Conservation (phyloP, 2,797 vertebrate species). For the Fundulus diaphanus region DNA sequence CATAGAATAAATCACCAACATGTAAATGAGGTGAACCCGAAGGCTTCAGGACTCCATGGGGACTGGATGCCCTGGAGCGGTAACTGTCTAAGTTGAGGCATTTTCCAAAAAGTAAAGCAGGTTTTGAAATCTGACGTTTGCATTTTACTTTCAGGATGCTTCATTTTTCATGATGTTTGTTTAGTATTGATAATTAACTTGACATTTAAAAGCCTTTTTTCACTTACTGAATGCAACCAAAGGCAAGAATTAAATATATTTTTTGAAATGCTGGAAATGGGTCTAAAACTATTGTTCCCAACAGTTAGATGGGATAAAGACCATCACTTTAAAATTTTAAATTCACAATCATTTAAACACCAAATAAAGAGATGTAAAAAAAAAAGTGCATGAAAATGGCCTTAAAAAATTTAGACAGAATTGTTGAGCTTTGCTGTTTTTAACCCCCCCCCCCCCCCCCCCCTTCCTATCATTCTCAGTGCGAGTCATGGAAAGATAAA, state of each 20-base stretch:
- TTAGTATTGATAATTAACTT: background rate
- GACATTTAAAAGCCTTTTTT: background rate
- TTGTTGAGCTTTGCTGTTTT: too few relatives aligned
- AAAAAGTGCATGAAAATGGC: too few relatives aligned
- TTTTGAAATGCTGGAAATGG: too few relatives aligned
- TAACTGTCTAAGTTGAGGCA: background rate
- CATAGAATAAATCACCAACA: background rate
- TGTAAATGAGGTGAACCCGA: background rate
- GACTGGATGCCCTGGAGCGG: background rate
- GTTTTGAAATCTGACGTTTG: background rate
- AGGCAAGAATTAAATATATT: too few relatives aligned
- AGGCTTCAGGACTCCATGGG: background rate
- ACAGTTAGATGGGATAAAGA: background rate
- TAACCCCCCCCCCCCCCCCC: too few relatives aligned
- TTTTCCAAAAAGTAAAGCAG: slow-evolving; percentile 1
- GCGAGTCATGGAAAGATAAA: too few relatives aligned
- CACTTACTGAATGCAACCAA: background rate
- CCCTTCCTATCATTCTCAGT: too few relatives aligned
- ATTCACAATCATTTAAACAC: background rate
- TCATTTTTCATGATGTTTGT: background rate
- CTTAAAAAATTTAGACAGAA: too few relatives aligned
- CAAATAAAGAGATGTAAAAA: background rate
- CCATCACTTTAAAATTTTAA: background rate
- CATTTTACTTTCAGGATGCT: background rate
- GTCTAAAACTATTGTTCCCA: too few relatives aligned